A percentile compares a stretch with the other conserved stretches of the same genome.
Evolutionary conservation across 2,113 vertebrate genomes (phyloP).

Genomic region (Oreochromis spilurus): DNA sequence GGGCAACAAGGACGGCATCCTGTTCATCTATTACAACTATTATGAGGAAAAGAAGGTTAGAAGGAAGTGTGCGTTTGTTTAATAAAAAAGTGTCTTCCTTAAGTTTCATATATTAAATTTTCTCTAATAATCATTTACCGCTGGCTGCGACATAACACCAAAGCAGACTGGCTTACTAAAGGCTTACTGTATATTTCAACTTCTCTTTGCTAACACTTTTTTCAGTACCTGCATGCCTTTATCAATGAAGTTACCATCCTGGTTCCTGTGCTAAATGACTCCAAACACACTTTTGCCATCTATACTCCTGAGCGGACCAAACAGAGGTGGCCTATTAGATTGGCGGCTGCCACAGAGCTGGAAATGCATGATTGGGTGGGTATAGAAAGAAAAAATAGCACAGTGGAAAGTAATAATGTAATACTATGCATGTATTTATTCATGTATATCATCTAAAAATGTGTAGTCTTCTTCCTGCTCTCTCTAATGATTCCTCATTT

Average conservation of each 20-base stretch:
- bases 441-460: not conserved
- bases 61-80: constrained; percentile 64
- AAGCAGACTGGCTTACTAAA: not conserved
- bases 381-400: not conserved
- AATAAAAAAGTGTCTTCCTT: not conserved
- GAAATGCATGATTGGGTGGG: constrained; percentile 96
- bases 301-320: constrained; percentile 90
- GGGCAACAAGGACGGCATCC: constrained; percentile 87
- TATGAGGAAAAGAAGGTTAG: constrained; percentile 94
- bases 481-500: not conserved
- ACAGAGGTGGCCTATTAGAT: constrained; percentile 90
- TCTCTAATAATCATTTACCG: not conserved
- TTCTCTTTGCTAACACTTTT: not conserved
- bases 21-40: constrained; percentile 93
- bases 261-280: constrained; percentile 86
- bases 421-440: not conserved
- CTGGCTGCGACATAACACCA: not conserved
- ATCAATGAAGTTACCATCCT: constrained; percentile 93
- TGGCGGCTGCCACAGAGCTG: constrained; percentile 86
- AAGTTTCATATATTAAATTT: accelerated
- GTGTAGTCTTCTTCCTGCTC: not conserved
- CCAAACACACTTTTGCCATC: constrained; percentile 91
- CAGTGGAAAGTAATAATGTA: not conserved
- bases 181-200: not conserved
- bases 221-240: constrained; percentile 92